Percentiles rank a stretch among this genome's conserved stretches.
Evolutionary conservation across 2,888 invertebrate genomes (phyloP).

Genomic region (Hydriomena furcata): DNA sequence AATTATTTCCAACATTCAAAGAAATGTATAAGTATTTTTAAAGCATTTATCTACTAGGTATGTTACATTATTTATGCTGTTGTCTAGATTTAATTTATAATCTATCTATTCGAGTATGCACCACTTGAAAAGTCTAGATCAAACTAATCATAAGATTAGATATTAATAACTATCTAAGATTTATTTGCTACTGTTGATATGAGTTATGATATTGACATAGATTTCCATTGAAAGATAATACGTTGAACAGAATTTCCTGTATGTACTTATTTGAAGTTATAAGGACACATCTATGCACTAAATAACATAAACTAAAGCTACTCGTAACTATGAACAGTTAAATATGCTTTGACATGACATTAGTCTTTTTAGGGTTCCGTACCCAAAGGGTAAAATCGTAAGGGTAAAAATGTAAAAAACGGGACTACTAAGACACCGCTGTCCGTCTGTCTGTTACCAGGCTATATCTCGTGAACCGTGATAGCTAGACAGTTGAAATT

Average conservation of each 20-base stretch:
- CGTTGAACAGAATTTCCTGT: neutral
- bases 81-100: conserved; percentile 38
- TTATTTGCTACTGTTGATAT: conserved; percentile 28
- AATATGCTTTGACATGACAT: too few species aligned
- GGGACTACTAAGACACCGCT: too few species aligned
- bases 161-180: conserved; percentile 18
- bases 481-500: too few species aligned
- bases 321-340: too few species aligned
- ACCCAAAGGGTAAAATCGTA: too few species aligned
- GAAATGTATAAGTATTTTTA: neutral
- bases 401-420: too few species aligned
- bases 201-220: conserved; percentile 21
- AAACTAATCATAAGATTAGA: conserved; percentile 30
- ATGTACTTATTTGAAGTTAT: too few species aligned
- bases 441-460: too few species aligned
- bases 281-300: too few species aligned
- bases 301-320: too few species aligned
- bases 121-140: conserved; percentile 35
- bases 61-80: conserved; percentile 10
- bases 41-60: neutral
- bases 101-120: conserved; percentile 29
- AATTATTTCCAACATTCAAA: neutral
- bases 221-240: conserved; percentile 22
- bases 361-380: too few species aligned
- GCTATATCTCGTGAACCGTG: too few species aligned